Evolutionary conservation across 2,797 vertebrate genomes (phyloP), one percentile per base, ranked within the genome.

Genomic region (Catamblyrhynchus diadema): DNA sequence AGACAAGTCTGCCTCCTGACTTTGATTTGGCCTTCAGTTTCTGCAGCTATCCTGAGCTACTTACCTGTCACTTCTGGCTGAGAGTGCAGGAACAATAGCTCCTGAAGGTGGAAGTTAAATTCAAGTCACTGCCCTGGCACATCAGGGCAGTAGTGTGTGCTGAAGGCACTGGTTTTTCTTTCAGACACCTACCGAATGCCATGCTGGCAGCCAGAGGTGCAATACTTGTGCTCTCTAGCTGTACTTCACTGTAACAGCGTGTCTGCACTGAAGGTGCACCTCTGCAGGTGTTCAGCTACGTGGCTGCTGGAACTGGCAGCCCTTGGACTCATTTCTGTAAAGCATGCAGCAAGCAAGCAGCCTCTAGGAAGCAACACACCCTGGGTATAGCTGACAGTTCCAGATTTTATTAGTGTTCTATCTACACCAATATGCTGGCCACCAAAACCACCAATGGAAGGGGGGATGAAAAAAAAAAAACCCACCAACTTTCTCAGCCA

Each of bases 381-480:
- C 32, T 7, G 6, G 41, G 16, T 74, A 60, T 4, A 81, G 51
- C 48, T 91, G 91, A 95, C 72, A 81, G 89, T 78, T 95, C 64
- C 61, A 67, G 35, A 74, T 92, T 97, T 97, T 95, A 96, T 97
- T 97, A 97, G 96, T 97, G 96, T 96, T 91, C 70, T 71, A 66
- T 62, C 95, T 91, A 95, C 81, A 97, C 44, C 24, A 96, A 93
- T 79, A 88, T 4, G 64, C 67, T 94, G 88, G 86, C 90, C 87
- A 94, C 90, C 79, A 81, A 95, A 97, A 90, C 47, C 51, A 82
- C 73, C 8, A 10, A 16, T 19, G n/a, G 28, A 54, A 30, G 8
- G 2, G 22, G 12, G 9, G 3, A 53, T 77, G 78, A 88, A 57
- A 88, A 73, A 77, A 83, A 48, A 83, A 48, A 15, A 28, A 17